A percentile compares a stretch with the other conserved stretches of the same genome.
Evolutionary conservation across 2,113 vertebrate species (phyloP).

Genomic region (Illadopsis cleaveri): DNA sequence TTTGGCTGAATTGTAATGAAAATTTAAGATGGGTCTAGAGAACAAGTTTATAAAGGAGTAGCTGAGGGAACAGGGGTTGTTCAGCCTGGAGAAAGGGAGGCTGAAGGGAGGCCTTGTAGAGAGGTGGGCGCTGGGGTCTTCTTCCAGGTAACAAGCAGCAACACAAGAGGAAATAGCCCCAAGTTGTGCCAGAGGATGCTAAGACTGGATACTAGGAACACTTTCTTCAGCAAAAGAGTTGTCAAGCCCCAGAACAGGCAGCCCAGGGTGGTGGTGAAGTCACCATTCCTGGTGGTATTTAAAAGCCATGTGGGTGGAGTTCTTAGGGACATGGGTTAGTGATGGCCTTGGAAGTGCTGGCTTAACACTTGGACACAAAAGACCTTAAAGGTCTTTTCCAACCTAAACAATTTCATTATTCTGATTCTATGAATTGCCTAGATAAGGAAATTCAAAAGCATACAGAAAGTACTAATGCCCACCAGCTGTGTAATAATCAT

Average conservation of each 20-base stretch:
- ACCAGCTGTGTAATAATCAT: constrained; percentile 22
- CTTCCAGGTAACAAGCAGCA: background rate
- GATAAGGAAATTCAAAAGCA: constrained; percentile 28
- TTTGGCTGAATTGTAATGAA: too few relatives aligned
- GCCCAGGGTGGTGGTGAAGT: background rate
- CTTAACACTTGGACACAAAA: background rate
- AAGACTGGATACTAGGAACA: background rate
- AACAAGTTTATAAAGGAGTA: background rate
- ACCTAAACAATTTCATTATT: background rate
- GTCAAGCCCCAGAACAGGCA: background rate
- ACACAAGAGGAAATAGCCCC: background rate
- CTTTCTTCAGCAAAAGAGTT: background rate
- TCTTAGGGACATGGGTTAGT: background rate
- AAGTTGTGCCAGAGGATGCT: background rate
- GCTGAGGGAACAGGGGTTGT: background rate
- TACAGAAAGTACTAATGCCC: constrained; percentile 12
- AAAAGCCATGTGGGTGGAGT: background rate
- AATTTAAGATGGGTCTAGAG: background rate
- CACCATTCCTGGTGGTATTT: background rate
- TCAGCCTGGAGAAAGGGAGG: background rate
- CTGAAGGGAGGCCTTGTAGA: background rate
- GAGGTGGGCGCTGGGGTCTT: background rate
- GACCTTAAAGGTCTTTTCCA: background rate
- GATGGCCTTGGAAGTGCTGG: background rate
- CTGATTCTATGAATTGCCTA: background rate